Evolutionary conservation across 2,113 vertebrate species (phyloP).

Genomic region (Chaetodon trifascialis): DNA sequence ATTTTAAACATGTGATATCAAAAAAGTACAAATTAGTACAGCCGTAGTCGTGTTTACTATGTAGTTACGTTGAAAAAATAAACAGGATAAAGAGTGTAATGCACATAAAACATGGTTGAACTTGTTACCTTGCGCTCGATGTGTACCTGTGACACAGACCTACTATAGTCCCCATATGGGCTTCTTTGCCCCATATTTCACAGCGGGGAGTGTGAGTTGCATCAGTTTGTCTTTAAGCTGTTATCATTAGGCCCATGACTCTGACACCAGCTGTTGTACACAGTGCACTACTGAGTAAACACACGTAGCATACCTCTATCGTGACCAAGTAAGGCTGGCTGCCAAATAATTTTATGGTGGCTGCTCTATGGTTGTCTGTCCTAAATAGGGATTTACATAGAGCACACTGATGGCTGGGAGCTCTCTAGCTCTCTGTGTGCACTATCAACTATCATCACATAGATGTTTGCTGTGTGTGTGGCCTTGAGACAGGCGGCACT

Average conservation of each 20-base stretch:
- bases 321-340: conserved; percentile 75
- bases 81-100: conserved; percentile 15
- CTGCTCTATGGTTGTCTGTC: conserved; percentile 51
- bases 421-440: conserved; percentile 20
- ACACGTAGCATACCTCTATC: conserved; percentile 69
- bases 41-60: conserved; percentile 10
- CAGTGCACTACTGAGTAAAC: conserved; percentile 75
- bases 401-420: conserved; percentile 50
- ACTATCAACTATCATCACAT: conserved; percentile 52
- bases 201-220: conserved; percentile 48
- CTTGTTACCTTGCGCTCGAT: background rate
- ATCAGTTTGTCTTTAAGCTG: conserved; percentile 71
- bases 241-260: conserved; percentile 71
- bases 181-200: conserved; percentile 53
- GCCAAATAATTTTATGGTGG: conserved; percentile 75
- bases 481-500: conserved; percentile 70
- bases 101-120: conserved; percentile 21
- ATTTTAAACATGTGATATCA: too few species aligned
- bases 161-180: conserved; percentile 32
- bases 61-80: background rate
- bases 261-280: conserved; percentile 77
- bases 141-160: background rate
- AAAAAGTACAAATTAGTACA: too few species aligned
- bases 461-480: conserved; percentile 65
- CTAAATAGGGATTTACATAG: conserved; percentile 76